These are phyloP conservation scores for Doris montereyensis DNA, from an alignment of 2,888 invertebrate genomes.

Conservation along the genomic window DNA sequence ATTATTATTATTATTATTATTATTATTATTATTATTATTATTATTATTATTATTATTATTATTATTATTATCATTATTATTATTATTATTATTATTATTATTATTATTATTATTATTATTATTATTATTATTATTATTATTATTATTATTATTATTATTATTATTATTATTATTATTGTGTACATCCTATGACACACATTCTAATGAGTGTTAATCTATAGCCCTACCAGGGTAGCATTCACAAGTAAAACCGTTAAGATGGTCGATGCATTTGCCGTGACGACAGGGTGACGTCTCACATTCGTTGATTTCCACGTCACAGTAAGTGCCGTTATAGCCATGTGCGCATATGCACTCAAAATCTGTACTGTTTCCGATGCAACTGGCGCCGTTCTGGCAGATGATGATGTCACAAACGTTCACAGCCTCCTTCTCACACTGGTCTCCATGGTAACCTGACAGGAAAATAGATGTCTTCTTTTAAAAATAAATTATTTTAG, in stretches of 20 bases:
- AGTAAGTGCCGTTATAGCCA: conserved; percentile 61
- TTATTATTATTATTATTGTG: not conserved
- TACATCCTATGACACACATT: not conserved
- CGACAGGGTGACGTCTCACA: conserved; percentile 66
- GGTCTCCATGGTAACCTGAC: conserved; percentile 54
- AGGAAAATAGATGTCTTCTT: not conserved
- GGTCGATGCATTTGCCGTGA: conserved; percentile 68
- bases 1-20: too few relatives aligned
- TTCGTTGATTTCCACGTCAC: conserved; percentile 67
- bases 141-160: too few relatives aligned
- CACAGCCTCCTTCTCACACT: conserved; percentile 54
- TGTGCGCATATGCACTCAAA: conserved; percentile 58
- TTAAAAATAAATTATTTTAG: not conserved
- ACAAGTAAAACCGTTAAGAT: conserved; percentile 61
- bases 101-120: too few relatives aligned
- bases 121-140: too few relatives aligned
- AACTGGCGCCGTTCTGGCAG: conserved; percentile 63
- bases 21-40: too few relatives aligned
- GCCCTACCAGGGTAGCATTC: conserved; percentile 66
- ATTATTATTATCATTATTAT: too few relatives aligned
- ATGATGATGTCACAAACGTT: conserved; percentile 58
- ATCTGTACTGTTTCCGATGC: conserved; percentile 56
- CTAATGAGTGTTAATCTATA: not conserved
- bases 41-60: too few relatives aligned
- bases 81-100: too few relatives aligned